Conservation (phyloP, 2,888 invertebrate species). For the Elysia crispata region DNA sequence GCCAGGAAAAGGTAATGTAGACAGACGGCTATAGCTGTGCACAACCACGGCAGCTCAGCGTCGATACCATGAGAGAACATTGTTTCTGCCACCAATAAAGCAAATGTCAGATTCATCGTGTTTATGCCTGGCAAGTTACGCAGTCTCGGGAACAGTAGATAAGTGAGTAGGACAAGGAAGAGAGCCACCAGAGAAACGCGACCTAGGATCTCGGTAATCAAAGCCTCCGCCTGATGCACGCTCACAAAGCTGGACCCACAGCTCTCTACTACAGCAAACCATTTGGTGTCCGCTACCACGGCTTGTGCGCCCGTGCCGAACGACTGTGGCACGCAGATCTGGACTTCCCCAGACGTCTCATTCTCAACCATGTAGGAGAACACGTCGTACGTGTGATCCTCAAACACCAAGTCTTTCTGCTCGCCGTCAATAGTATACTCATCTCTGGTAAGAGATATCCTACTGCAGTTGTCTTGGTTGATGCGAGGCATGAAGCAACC, state of each 20-base stretch:
- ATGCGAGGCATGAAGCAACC: slow-evolving; percentile 67
- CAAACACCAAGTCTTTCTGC: slow-evolving; percentile 60
- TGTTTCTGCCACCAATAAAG: slow-evolving; percentile 73
- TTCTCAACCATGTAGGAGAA: slow-evolving; percentile 60
- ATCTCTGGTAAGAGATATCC: slow-evolving; percentile 54
- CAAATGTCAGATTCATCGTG: slow-evolving; percentile 74
- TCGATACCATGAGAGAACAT: slow-evolving; percentile 48
- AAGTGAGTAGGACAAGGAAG: slow-evolving; percentile 72
- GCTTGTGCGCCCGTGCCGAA: slow-evolving; percentile 14
- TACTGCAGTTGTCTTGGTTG: slow-evolving; percentile 57
- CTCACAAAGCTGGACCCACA: slow-evolving; percentile 57
- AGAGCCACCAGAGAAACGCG: slow-evolving; percentile 71
- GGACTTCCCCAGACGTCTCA: slow-evolving; percentile 52
- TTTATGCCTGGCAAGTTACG: slow-evolving; percentile 77
- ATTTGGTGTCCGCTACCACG: background rate
- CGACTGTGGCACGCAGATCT: slow-evolving; percentile 60
- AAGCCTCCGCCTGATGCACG: slow-evolving; percentile 60
- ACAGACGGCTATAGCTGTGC: slow-evolving; percentile 81
- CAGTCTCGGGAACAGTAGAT: slow-evolving; percentile 70
- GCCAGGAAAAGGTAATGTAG: slow-evolving; percentile 84
- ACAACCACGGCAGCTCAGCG: slow-evolving; percentile 62
- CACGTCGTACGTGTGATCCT: slow-evolving; percentile 57
- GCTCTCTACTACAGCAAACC: slow-evolving; percentile 23
- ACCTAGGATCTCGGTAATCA: slow-evolving; percentile 64
- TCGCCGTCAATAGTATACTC: slow-evolving; percentile 55